Evolutionary conservation across 2,888 invertebrate genomes (phyloP).

Genomic region (Arrhopalites spinosus): DNA sequence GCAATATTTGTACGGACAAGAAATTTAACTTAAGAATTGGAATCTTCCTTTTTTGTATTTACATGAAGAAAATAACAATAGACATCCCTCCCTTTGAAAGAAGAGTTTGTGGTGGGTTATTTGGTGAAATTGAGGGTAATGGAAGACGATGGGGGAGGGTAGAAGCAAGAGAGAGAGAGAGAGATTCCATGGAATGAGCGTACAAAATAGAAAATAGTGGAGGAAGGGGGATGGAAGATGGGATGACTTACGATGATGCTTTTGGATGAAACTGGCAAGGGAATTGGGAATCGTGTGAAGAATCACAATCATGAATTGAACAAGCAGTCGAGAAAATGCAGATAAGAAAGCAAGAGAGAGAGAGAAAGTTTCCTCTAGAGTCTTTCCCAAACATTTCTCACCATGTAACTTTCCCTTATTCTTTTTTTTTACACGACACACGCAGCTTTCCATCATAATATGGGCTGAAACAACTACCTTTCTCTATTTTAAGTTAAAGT

Average conservation of each 20-base stretch:
- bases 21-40: no score
- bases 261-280: slow-evolving; percentile 26
- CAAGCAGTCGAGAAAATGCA: slow-evolving; percentile 31
- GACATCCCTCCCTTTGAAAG: no score
- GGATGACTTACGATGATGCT: slow-evolving; percentile 32
- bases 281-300: slow-evolving; percentile 39
- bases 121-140: slow-evolving; percentile 30
- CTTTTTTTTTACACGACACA: neutral
- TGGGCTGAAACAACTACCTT: neutral
- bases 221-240: slow-evolving; percentile 14
- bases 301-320: slow-evolving; percentile 34
- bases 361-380: slow-evolving; percentile 20
- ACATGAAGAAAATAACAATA: no score
- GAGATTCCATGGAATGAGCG: neutral
- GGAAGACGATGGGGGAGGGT: slow-evolving; percentile 7
- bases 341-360: slow-evolving; percentile 24
- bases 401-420: no score
- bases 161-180: neutral
- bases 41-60: no score
- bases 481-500: neutral
- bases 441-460: neutral
- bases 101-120: slow-evolving; percentile 24
- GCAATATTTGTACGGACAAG: no score
- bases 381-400: slow-evolving; percentile 9
- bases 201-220: no score